A percentile compares a stretch with the other conserved stretches of the same genome.
These are phyloP conservation scores for Calyptomena viridis DNA, from an alignment of 2,113 vertebrate species.

Conservation along the genomic window DNA sequence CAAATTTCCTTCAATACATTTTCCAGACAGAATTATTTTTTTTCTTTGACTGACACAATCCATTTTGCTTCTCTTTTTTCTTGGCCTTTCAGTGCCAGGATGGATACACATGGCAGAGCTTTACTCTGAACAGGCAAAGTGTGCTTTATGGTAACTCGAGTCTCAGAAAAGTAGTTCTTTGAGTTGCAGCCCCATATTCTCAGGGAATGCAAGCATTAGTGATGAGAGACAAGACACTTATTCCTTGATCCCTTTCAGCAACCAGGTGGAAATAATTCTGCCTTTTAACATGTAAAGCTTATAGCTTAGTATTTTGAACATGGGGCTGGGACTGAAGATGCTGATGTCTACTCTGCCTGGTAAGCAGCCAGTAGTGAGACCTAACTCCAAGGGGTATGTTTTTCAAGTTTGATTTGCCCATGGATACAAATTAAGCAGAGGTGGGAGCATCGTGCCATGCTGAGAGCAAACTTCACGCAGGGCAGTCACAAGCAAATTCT, in stretches of 20 bases:
- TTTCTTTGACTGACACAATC: neutral
- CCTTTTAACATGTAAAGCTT: constrained; percentile 8
- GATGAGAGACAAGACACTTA: neutral
- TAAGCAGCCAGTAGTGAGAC: neutral
- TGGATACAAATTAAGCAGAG: neutral
- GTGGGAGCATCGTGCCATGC: neutral
- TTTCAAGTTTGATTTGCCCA: neutral
- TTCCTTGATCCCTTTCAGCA: constrained; percentile 6
- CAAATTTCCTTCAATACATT: constrained; percentile 33
- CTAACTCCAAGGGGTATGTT: neutral
- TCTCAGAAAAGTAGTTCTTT: neutral
- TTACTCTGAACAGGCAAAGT: neutral
- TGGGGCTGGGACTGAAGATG: neutral
- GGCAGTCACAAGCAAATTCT: neutral
- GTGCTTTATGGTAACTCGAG: neutral
- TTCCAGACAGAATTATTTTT: neutral
- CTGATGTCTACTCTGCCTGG: rapidly evolving
- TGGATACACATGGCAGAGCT: neutral
- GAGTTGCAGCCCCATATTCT: neutral
- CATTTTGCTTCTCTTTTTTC: neutral
- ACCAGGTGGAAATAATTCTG: constrained; percentile 24
- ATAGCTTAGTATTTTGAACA: neutral
- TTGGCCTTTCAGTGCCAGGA: neutral
- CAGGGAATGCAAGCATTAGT: neutral
- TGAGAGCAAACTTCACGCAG: neutral